Evolutionary conservation across 2,888 invertebrate species (phyloP).

Genomic region (Ashinkailepas kermadecensis): DNA sequence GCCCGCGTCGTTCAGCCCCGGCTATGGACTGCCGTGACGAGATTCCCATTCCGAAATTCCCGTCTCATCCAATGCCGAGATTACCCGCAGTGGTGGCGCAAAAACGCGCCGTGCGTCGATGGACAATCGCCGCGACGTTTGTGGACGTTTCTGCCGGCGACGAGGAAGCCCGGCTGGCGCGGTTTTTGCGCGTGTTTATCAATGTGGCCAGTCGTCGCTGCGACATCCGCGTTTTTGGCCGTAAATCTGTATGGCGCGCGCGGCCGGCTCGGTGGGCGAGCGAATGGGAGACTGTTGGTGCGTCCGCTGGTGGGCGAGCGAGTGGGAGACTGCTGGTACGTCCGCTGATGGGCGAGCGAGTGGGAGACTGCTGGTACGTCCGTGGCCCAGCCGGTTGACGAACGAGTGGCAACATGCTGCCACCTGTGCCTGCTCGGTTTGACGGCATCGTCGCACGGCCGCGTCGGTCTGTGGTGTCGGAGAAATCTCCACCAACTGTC

Average conservation of each 20-base stretch:
- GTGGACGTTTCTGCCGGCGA: slow-evolving; percentile 4
- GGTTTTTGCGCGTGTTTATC: slow-evolving; percentile 8
- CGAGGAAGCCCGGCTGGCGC: neutral
- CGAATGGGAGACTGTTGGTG: no score
- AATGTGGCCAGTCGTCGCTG: neutral
- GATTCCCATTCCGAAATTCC: no score
- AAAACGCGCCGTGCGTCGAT: neutral
- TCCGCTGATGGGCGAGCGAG: neutral
- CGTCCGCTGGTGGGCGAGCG: neutral
- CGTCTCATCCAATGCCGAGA: no score
- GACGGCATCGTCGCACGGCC: neutral
- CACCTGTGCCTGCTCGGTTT: neutral
- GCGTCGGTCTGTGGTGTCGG: neutral
- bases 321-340: neutral
- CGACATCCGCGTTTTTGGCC: neutral
- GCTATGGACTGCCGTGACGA: no score
- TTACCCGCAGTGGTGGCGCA: neutral
- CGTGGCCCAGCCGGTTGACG: neutral
- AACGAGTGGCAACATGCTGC: no score
- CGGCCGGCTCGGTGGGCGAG: neutral
- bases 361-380: neutral
- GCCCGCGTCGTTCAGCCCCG: no score
- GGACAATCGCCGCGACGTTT: neutral
- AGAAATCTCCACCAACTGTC: neutral
- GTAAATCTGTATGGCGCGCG: neutral